Evolutionary conservation across 2,113 vertebrate species (phyloP), one percentile per base, ranked within the genome.

Genomic region (Bufo bufo): DNA sequence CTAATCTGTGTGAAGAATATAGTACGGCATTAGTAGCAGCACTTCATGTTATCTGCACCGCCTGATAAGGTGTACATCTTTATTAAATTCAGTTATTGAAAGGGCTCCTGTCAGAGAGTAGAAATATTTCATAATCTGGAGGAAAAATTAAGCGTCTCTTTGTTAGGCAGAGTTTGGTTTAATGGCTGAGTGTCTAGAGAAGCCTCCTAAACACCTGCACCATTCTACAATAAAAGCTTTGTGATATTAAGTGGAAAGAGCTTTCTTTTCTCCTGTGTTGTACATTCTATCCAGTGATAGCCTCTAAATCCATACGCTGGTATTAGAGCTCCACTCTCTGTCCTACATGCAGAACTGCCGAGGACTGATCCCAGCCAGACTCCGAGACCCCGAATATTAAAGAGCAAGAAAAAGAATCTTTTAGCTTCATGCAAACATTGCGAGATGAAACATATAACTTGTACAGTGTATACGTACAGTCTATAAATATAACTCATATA

Each of bases 271-370:
- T 86, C 69, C 85, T 65, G 92, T 92, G 89, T 49, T 69, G 88
- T 69, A 94, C 90, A 90, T 75, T 92, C 90, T 90, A 93, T 91
- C 91, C 74, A 86, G 12, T 85, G 89, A 78, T 86, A 83, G 80
- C 77, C 85, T 75, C 4, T 71, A 84, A 84, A 80, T 89, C 20
- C 87, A 89, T 94, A 92, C n/a, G 82, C 94, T 95, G 93, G 97
- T 97, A 96, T 95, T 96, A 97, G 97, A 98, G 98, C 98, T 98
- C 98, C 98, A 95, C 97, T 97, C 95, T 95, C 96, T 98, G 98
- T 95, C 94, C 66, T 90, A 90, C 90, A 84, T 71, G 19, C 69
- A 94, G 93, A 93, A 96, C 94, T 97, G 92, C 96, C 87, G 85
- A 47, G 54, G 4, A 0, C 50, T 0, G 2, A 9, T 52, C 88